Evolutionary conservation across 2,113 vertebrate genomes (phyloP), one percentile per base, ranked within the genome.

Genomic region (Ptychochromis oligacanthus): DNA sequence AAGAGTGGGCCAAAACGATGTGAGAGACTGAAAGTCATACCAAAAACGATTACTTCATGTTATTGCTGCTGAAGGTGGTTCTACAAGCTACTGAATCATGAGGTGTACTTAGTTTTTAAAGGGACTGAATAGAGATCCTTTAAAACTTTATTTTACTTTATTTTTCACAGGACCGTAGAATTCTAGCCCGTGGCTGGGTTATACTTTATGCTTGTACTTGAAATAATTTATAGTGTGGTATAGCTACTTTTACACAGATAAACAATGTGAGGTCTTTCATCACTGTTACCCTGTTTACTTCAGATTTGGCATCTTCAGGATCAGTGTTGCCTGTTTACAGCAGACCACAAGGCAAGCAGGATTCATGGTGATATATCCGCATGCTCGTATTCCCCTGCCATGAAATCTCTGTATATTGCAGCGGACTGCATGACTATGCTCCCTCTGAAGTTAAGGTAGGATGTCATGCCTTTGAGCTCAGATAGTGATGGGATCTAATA

Each of bases 271-370:
- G 26, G 38, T 52, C 6, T 56, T 61, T n/a, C 17, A 22, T 56
- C 4, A 10, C 46, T 60, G 20, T 83, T 74, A 31, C 54, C 36
- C 20, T 85, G 43, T 60, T 17, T 18, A 18, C 89, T 84, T 40
- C 89, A 96, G 96, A 95, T 97, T 87, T 97, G 95, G 94, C 92
- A 95, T 83, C 93, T 96, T 64, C 91, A 96, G 61, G 95, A 95
- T 28, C 93, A 96, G 77, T 93, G 84, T 4, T 96, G 96, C 90
- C 87, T 96, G 26, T 92, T 95, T 80, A 95, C 91, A 1, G 87
- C 90, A 14, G 94, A 94, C 4, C 82, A 93, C 67, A 95, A 92
- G 92, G 93, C 89, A 77, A 96, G 90, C 3, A 40, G 89, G 58
- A 88, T 95, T 58, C 90, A 81, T 3, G 95, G 93, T 0, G 82